These are phyloP conservation scores for Hydropotes inermis DNA, from an alignment of 2,113 vertebrate species.

Conservation along the genomic window DNA sequence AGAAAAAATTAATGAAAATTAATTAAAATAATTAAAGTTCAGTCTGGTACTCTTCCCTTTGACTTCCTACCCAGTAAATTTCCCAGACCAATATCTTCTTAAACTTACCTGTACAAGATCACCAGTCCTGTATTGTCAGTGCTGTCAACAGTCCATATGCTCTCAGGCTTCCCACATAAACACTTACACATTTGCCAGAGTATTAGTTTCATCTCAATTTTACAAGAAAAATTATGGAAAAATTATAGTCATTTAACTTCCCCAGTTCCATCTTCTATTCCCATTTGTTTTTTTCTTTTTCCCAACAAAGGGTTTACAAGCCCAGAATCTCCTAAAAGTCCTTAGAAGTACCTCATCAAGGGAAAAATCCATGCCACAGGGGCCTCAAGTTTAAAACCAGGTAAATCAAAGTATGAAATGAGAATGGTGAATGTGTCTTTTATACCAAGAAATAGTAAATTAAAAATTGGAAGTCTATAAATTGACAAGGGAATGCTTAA, in stretches of 20 bases:
- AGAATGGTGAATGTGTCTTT: neutral
- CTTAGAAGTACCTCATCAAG: neutral
- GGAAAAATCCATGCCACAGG: neutral
- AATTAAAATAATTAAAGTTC: neutral
- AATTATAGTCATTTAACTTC: neutral
- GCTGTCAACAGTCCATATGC: too few relatives aligned
- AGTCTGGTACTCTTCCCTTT: neutral
- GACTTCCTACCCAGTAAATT: neutral
- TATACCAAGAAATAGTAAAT: neutral
- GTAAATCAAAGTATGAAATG: neutral
- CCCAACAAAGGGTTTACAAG: too few relatives aligned
- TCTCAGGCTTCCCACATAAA: too few relatives aligned
- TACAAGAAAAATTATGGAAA: neutral
- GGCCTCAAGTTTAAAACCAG: neutral
- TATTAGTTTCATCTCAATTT: neutral
- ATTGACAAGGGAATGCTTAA: neutral
- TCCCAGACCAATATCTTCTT: neutral
- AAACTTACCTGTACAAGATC: neutral
- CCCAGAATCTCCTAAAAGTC: neutral
- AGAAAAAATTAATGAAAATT: neutral
- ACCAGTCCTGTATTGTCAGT: rapidly evolving
- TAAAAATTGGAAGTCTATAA: neutral
- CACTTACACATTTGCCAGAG: neutral
- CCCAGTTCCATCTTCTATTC: rapidly evolving
- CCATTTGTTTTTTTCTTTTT: rapidly evolving